Percentiles rank a stretch among this genome's conserved stretches.
Evolutionary conservation across 2,113 vertebrate genomes (phyloP).

Genomic region (Zosterops lateralis): DNA sequence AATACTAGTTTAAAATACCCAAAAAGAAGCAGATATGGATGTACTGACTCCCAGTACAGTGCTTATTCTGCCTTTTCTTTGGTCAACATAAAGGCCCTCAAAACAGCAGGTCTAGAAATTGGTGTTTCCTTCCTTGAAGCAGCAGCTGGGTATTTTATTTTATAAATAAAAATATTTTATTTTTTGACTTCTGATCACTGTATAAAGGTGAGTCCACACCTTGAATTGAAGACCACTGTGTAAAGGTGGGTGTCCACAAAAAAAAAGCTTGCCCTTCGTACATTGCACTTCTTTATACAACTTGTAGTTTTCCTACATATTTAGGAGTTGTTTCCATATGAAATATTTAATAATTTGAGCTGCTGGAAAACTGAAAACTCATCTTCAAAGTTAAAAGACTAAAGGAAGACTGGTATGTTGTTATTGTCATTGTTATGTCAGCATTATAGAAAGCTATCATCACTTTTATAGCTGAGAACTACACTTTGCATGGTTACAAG

Average conservation of each 20-base stretch:
- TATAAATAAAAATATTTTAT: too few species aligned
- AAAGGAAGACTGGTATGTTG: neutral
- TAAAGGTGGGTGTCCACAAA: neutral
- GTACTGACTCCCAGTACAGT: neutral
- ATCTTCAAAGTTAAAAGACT: neutral
- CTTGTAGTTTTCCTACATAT: neutral
- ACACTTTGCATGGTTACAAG: neutral
- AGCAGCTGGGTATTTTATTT: neutral
- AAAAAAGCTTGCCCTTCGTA: neutral
- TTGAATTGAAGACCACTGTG: neutral
- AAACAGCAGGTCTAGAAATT: neutral
- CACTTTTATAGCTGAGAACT: neutral
- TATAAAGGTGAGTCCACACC: neutral
- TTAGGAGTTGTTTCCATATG: neutral
- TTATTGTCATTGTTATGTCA: neutral
- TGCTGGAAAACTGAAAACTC: neutral
- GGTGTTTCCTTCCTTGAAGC: neutral
- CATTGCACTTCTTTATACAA: neutral
- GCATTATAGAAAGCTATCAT: neutral
- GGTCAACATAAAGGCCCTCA: neutral
- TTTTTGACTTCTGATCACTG: neutral
- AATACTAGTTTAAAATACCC: neutral
- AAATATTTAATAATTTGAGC: neutral
- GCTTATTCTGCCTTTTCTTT: neutral
- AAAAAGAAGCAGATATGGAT: neutral